Base-by-base conservation (phyloP, 2,888 invertebrate genomes). In the Eurytoma adleriae region DNA sequence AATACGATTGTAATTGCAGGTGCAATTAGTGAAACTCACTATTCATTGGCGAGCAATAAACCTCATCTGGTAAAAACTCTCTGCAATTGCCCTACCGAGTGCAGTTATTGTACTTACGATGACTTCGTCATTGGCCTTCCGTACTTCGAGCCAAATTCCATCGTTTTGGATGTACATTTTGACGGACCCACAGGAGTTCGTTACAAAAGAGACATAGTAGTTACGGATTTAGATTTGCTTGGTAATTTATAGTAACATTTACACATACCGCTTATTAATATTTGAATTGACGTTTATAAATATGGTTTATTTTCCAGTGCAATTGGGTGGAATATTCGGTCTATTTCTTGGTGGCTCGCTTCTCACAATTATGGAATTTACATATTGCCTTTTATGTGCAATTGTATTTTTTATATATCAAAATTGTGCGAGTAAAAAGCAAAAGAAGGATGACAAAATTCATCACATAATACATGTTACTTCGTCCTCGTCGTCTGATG, bases 241-340 rank as follows among this genome's bases (percentile, higher is more conserved):
- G 92, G 92, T 92, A 78, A 71, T 27, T 70, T 70, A 50, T 27
- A 7, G 20, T 30, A 3, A 54, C 3, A 54, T 54, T 16, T 13
- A 54, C 3, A 54, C 14, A 4, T 12, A 40, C 7, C 27, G 0
- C 4, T 62, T n/a, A 12, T n/a, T 40, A 2, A 27, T n/a, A 0
- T 30, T 62, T 13, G 30, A 62, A 30, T n/a, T 18, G 12, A 2
- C 12, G 3, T 61, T 61, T 16, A 27, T 61, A 0, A 27, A n/a
- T n/a, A 3, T 24, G 5, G 2, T 24, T 20, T 12, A 59, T 78
- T 57, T 86, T 84, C 14, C 77, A 92, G 92, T 92, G 1, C 89
- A 90, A 48, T 90, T 92, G 78, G 92, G 92, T 16, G 92, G 92
- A 54, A 90, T 91, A 72, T 91, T 91, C 52, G 91, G 92, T 0